Conservation (phyloP, 2,113 vertebrate genomes). For the Tragelaphus strepsiceros region DNA sequence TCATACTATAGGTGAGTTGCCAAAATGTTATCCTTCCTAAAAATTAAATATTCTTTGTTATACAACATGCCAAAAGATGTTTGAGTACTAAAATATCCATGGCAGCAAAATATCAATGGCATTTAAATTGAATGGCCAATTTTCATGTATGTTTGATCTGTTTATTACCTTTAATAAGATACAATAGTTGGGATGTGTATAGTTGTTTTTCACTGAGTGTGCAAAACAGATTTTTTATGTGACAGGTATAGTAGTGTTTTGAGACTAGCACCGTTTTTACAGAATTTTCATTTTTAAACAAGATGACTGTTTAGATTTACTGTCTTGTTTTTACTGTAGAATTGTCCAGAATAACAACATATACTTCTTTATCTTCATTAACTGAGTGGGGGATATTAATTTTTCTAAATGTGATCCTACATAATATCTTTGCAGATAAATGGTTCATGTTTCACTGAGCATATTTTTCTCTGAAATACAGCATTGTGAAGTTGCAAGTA, state of each 20-base stretch:
- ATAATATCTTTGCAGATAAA: background rate
- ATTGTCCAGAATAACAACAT: background rate
- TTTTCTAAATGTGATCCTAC: background rate
- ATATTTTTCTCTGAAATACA: constrained; percentile 15
- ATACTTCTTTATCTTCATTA: constrained; percentile 44
- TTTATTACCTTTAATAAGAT: constrained; percentile 57
- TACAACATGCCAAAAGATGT: background rate
- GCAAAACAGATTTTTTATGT: constrained; percentile 21
- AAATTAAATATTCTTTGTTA: constrained; percentile 8
- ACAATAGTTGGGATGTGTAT: constrained; percentile 21
- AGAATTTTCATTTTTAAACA: constrained; percentile 54
- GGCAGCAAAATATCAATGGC: constrained; percentile 19
- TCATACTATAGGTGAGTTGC: background rate
- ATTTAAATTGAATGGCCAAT: constrained; percentile 63
- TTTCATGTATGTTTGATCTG: constrained; percentile 65
- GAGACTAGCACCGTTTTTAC: background rate
- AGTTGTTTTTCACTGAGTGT: constrained; percentile 51
- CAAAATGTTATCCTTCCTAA: background rate
- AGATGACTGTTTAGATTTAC: background rate
- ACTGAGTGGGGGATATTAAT: constrained; percentile 17
- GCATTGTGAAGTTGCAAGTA: background rate
- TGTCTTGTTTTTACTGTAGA: background rate
- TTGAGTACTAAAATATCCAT: constrained; percentile 32
- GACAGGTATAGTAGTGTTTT: background rate
- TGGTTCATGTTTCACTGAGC: background rate